phyloP scores from a whole-genome alignment of 2,888 invertebrate genomes.

The Dichetophora obliterata region DNA sequence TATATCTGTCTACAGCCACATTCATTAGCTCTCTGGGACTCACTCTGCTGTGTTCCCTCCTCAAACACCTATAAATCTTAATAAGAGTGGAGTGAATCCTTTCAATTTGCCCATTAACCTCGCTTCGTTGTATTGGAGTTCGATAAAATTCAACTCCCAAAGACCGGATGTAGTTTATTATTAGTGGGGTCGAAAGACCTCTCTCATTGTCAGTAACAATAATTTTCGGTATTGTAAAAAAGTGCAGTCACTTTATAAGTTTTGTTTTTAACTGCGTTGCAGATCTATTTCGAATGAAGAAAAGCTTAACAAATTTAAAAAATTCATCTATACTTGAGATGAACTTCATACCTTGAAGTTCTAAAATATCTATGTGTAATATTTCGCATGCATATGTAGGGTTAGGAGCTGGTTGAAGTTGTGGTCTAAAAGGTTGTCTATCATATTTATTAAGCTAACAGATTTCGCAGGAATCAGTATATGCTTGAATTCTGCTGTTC shows the following conservation, averaged over 20 bases:
- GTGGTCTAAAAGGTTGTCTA: too few relatives aligned
- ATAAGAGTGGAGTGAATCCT: not conserved
- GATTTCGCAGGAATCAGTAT: not conserved
- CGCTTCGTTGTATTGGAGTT: not conserved
- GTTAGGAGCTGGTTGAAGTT: not conserved
- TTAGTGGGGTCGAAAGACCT: not conserved
- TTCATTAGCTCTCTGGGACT: not conserved
- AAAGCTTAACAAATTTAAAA: not conserved
- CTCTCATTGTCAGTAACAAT: not conserved
- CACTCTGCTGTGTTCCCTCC: not conserved
- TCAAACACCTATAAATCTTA: not conserved
- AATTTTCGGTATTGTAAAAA: not conserved
- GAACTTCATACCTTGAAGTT: not conserved
- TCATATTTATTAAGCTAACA: too few relatives aligned
- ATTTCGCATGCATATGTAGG: not conserved
- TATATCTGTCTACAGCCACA: not conserved
- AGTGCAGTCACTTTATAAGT: not conserved
- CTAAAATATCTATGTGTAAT: not conserved
- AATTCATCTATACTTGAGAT: not conserved
- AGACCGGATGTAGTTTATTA: not conserved
- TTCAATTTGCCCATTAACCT: not conserved
- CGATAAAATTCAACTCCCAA: not conserved
- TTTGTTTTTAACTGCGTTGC: not conserved
- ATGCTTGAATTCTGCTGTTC: too few relatives aligned
- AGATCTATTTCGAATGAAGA: not conserved